phyloP scores from a whole-genome alignment of 37 sponge, comb jelly and placozoan species.

The Lycopodina hypogea region DNA sequence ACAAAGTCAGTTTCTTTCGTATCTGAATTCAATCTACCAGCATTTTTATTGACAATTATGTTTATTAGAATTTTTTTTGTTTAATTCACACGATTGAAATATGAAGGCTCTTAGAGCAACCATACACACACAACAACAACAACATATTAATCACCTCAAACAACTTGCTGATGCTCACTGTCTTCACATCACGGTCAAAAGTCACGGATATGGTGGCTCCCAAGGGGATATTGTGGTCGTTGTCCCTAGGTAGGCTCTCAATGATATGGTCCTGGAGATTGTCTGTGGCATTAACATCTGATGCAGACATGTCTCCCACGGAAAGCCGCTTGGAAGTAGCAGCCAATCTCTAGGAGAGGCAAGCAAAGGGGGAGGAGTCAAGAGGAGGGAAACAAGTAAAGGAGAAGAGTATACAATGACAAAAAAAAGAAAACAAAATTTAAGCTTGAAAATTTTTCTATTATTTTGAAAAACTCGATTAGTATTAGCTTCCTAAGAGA shows the following conservation, averaged over 20 bases:
- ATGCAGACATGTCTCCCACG: slow-evolving; percentile 13
- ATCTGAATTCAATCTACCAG: too few species aligned
- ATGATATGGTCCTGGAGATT: slow-evolving; percentile 27
- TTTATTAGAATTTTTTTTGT: too few species aligned
- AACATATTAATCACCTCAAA: slow-evolving; percentile 71
- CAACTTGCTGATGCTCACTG: slow-evolving; percentile 56
- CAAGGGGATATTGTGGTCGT: slow-evolving; percentile 16
- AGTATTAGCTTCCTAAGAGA: too few species aligned
- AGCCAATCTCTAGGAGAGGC: slow-evolving; percentile 8
- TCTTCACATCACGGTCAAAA: slow-evolving; percentile 55
- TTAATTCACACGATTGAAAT: too few species aligned
- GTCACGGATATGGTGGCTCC: slow-evolving; percentile 24
- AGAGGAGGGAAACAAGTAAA: not conserved
- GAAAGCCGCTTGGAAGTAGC: slow-evolving; percentile 9
- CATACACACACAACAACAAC: too few species aligned
- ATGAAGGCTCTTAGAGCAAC: too few species aligned
- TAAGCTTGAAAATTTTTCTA: too few species aligned
- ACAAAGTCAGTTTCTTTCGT: too few species aligned
- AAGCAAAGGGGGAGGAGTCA: not conserved
- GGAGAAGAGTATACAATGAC: not conserved
- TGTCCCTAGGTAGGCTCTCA: slow-evolving; percentile 16
- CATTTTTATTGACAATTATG: too few species aligned
- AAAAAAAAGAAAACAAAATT: not conserved
- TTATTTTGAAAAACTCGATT: too few species aligned
- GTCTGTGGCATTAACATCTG: slow-evolving; percentile 4